Evolutionary conservation across 2,797 vertebrate species (phyloP), one percentile per base, ranked within the genome.

Genomic region (Epinephelus coioides): DNA sequence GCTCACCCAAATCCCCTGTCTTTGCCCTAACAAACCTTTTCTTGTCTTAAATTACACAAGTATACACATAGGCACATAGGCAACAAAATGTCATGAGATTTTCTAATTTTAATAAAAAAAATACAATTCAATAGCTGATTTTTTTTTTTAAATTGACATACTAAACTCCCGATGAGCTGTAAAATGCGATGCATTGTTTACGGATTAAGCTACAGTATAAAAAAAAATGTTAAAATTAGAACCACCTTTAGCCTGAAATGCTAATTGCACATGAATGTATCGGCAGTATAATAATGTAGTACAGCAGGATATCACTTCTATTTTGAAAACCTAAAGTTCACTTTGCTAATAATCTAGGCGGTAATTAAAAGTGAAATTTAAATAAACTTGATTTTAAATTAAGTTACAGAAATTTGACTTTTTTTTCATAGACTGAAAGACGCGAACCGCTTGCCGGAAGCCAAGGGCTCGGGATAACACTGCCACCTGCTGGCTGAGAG

Each of bases 401-500:
- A 34, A 34, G 4, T 34, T 34, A 34, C 30, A 34, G 30, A 34
- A 34, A 34, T 34, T 7, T 34, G 34, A 34, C 34, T 34, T 34
- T 34, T 34, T 34, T 34, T 17, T 14, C 46, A 15, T 15, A 44
- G 14, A 46, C 44, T 14, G 12, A 15, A 5, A 17, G 14, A 54
- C n/a, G 21, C 21, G 13, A 53, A 53, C 23, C n/a, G 21, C n/a
- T 3, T 15, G 8, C 27, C 15, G n/a, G 19, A 18, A 44, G 44
- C 17, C 13, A 51, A 5, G 3, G 46, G 21, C 27, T 47, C 12
- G 7, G 7, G 15, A 2, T 8, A 62, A 34, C 21, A 59, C 40
- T 10, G 86, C 73, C 85, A 13, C 79, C 81, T 88, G 78, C 65
- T 73, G 90, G 73, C 50, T 4, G 27, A 47, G 1, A 19, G 11